Conservation (phyloP, 2,113 vertebrate genomes). For the Prionailurus viverrinus region DNA sequence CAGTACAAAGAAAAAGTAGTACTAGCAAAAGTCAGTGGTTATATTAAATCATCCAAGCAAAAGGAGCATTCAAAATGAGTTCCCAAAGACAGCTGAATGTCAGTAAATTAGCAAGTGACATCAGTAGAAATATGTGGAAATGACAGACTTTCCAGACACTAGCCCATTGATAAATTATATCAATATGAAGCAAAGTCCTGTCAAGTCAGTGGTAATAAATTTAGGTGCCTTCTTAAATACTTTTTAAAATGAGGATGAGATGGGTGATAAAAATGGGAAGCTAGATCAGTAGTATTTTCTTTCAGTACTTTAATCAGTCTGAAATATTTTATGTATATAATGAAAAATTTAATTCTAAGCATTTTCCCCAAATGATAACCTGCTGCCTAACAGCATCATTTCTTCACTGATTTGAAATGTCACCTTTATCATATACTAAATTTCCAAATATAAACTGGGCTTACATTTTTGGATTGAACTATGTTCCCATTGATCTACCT, state of each 20-base stretch:
- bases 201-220: neutral
- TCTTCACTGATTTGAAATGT: neutral
- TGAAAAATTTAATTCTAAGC: neutral
- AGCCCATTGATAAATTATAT: neutral
- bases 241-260: neutral
- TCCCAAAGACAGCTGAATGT: neutral
- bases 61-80: constrained; percentile 24
- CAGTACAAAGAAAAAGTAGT: neutral
- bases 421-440: neutral
- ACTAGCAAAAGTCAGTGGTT: constrained; percentile 1
- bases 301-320: constrained; percentile 23
- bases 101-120: constrained; percentile 12
- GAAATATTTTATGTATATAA: neutral
- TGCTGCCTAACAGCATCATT: neutral
- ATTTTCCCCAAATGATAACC: neutral
- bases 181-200: neutral
- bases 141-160: neutral
- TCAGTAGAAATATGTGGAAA: neutral
- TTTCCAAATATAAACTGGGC: neutral
- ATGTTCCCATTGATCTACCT: neutral
- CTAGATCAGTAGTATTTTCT: neutral
- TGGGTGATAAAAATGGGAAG: neutral
- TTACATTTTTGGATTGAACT: neutral
- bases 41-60: constrained; percentile 55
- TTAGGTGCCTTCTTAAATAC: neutral